Evolutionary conservation across 2,888 invertebrate genomes (phyloP), one percentile per base, ranked within the genome.

Genomic region (Euclidia mi): DNA sequence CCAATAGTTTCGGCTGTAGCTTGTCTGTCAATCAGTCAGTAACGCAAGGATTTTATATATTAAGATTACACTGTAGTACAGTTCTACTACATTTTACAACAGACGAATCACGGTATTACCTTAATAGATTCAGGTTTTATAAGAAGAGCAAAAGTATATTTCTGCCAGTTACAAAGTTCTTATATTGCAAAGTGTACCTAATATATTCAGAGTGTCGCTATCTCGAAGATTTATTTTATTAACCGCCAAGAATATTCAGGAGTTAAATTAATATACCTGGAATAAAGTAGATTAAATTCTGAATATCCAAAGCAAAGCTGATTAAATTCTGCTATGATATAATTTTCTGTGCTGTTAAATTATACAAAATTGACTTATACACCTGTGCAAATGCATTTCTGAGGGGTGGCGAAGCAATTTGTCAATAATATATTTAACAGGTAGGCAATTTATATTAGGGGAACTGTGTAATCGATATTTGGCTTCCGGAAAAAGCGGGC

Each of bases 391-490:
- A 56, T 57, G 63, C 51, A 60, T 60, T 58, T 11, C 11, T 11
- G 25, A 63, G 64, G 78, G 76, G 71, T 55, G 56, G 42, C 53
- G 41, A 40, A 44, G 44, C 48, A 52, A 65, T 66, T 70, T 60
- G 65, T 75, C 71, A 70, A 75, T 78, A 71, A 76, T 61, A 58
- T 31, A 68, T 73, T 70, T 66, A 75, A 49, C 63, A 68, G 63
- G 72, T 67, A 55, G 31, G 56, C 38, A 57, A 65, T 74, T 62
- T 67, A 55, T 71, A 59, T 58, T 50, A 59, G 76, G 68, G 76
- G 65, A 57, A 53, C 43, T 14, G 37, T 43, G 43, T 18, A 65
- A 75, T 65, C 65, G 62, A 76, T 76, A 63, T 17, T 40, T 45
- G 10, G 18, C 12, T 37, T 38, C 20, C 11, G 57, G 29, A 60